These are phyloP conservation scores for Manis pentadactyla DNA, from an alignment of 2,797 vertebrate genomes.

Conservation along the genomic window DNA sequence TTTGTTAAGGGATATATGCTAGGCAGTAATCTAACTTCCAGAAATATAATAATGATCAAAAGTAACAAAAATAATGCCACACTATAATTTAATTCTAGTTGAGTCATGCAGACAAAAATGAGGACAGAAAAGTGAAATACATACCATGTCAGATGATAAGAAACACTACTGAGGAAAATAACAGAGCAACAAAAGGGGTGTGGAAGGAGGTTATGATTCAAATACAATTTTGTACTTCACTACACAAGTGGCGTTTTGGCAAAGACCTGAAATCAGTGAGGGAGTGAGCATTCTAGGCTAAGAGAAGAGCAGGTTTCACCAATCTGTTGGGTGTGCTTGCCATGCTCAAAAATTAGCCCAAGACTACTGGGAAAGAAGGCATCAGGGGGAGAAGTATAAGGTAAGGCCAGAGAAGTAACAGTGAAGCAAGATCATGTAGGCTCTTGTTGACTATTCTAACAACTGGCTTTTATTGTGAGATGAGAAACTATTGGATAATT, in stretches of 20 bases:
- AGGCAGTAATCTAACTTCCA: background rate
- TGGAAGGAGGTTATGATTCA: background rate
- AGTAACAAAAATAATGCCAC: background rate
- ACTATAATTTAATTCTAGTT: background rate
- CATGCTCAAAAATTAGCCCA: background rate
- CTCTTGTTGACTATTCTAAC: background rate
- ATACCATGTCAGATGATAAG: background rate
- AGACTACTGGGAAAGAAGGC: background rate
- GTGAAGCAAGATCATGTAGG: background rate
- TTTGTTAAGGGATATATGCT: background rate
- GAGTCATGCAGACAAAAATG: background rate
- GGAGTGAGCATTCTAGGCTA: background rate
- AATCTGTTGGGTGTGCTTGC: accelerated
- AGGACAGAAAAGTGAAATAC: background rate
- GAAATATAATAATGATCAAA: background rate
- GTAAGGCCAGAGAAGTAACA: background rate
- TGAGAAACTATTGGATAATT: background rate
- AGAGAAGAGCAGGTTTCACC: background rate
- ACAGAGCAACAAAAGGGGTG: background rate
- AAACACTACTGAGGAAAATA: background rate
- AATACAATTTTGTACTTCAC: background rate
- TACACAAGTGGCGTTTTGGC: background rate
- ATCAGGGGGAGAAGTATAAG: background rate
- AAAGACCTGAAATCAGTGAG: background rate
- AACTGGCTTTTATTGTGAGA: background rate